Percentiles rank a stretch among this genome's conserved stretches.
Conservation (phyloP, 2,113 vertebrate species). For the Mirounga angustirostris region DNA sequence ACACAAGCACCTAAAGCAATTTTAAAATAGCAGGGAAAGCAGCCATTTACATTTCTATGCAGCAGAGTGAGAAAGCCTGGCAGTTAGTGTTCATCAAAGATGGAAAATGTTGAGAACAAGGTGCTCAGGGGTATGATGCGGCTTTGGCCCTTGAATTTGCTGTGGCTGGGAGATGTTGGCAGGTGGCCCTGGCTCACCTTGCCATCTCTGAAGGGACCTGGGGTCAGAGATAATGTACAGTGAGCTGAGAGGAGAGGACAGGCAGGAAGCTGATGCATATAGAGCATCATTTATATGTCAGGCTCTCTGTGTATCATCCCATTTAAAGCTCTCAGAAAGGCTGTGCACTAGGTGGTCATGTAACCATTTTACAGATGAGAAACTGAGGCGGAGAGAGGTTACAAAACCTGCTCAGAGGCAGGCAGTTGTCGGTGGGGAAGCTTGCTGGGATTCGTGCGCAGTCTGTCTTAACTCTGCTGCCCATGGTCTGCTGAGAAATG, state of each 20-base stretch:
- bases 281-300: background rate
- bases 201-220: background rate
- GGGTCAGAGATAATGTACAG: background rate
- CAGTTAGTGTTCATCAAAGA: constrained; percentile 13
- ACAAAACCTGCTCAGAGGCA: background rate
- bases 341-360: background rate
- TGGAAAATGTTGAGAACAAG: constrained; percentile 27
- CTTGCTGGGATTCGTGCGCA: background rate
- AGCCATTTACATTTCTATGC: background rate
- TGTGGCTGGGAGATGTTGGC: background rate
- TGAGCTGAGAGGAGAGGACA: background rate
- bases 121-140: background rate
- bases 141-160: background rate
- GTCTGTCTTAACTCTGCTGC: background rate
- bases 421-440: background rate
- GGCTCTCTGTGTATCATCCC: background rate
- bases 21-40: constrained; percentile 5
- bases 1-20: background rate
- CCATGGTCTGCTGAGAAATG: background rate
- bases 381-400: background rate
- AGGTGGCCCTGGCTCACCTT: background rate
- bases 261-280: background rate
- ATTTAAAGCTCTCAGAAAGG: background rate
- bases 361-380: constrained; percentile 13
- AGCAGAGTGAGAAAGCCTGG: background rate